phyloP scores from a whole-genome alignment of 2,888 invertebrate genomes.

The Bombylius major region DNA sequence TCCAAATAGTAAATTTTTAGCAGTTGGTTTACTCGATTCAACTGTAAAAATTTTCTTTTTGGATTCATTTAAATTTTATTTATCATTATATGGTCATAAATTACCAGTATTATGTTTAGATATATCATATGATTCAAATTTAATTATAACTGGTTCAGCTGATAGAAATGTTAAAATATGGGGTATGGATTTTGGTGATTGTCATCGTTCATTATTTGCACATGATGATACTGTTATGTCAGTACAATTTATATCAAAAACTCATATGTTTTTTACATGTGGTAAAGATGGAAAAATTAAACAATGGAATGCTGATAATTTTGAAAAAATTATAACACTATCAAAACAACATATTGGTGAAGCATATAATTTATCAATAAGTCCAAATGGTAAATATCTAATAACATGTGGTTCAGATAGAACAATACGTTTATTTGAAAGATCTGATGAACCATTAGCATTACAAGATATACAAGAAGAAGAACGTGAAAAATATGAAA shows the following conservation, averaged over 20 bases:
- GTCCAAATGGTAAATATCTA: slow-evolving; percentile 65
- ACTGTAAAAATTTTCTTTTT: slow-evolving; percentile 92
- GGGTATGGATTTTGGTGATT: slow-evolving; percentile 99
- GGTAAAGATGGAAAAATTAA: slow-evolving; percentile 91
- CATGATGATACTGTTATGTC: slow-evolving; percentile 92
- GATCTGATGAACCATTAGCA: slow-evolving; percentile 80
- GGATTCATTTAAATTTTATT: slow-evolving; percentile 90
- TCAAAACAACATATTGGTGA: slow-evolving; percentile 82
- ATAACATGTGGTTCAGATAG: slow-evolving; percentile 78
- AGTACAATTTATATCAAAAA: slow-evolving; percentile 76
- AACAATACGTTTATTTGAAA: slow-evolving; percentile 73
- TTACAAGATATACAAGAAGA: slow-evolving; percentile 82
- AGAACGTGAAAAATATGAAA: slow-evolving; percentile 65
- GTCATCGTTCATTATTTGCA: slow-evolving; percentile 87
- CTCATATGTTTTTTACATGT: slow-evolving; percentile 86
- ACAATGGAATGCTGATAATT: slow-evolving; percentile 94
- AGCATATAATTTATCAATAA: slow-evolving; percentile 61
- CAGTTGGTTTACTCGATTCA: slow-evolving; percentile 80
- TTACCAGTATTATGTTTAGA: slow-evolving; percentile 88
- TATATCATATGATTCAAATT: slow-evolving; percentile 73
- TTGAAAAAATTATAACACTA: slow-evolving; percentile 77
- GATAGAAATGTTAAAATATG: slow-evolving; percentile 95
- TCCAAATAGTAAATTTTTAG: slow-evolving; percentile 75
- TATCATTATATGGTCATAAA: slow-evolving; percentile 92
- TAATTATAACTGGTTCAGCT: slow-evolving; percentile 88